Conservation (phyloP, 2,888 invertebrate genomes). For the Ametastegia equiseti region DNA sequence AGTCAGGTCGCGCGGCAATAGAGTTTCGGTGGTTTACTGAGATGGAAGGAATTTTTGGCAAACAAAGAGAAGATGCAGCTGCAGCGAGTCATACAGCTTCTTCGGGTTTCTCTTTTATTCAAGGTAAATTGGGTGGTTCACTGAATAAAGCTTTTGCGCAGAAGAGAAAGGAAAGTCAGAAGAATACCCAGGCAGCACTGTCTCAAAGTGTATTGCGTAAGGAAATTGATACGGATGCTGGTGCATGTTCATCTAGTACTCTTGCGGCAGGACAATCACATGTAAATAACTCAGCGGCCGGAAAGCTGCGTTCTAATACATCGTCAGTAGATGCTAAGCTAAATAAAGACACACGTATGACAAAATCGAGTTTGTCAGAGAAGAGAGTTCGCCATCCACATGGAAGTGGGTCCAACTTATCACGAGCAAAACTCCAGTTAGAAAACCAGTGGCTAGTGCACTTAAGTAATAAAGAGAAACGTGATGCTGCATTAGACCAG, state of each 20-base stretch:
- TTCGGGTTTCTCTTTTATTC: background rate
- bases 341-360: background rate
- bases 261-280: no score
- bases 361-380: background rate
- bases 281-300: background rate
- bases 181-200: background rate
- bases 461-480: conserved; percentile 35
- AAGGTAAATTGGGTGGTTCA: no score
- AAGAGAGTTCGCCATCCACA: conserved; percentile 5
- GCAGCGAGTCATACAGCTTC: background rate
- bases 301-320: background rate
- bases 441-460: conserved; percentile 20
- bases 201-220: no score
- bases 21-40: conserved; percentile 35
- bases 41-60: conserved; percentile 30
- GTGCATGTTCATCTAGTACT: no score
- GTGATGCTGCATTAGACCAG: no score
- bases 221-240: no score
- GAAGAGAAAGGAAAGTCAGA: background rate
- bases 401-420: conserved; percentile 29
- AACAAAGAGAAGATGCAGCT: background rate
- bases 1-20: conserved; percentile 8
- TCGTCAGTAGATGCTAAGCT: background rate
- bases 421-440: conserved; percentile 19
- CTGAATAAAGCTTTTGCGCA: no score